Evolutionary conservation across 2,797 vertebrate genomes (phyloP).

Genomic region (Lagocephalus sceleratus): DNA sequence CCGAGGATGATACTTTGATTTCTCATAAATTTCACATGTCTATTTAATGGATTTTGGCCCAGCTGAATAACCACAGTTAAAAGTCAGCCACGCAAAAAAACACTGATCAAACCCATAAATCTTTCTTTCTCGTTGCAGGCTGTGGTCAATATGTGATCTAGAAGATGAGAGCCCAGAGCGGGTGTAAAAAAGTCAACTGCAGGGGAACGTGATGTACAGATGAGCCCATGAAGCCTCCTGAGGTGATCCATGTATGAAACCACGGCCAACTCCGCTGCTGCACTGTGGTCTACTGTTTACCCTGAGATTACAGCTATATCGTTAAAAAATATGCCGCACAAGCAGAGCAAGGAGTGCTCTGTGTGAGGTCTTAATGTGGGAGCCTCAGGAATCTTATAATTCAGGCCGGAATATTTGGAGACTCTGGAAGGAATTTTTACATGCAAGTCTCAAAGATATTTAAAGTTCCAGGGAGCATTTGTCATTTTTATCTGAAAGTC

Average conservation of each 20-base stretch:
- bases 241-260: conserved; percentile 20
- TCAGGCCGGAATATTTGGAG: too few relatives aligned
- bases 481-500: conserved; percentile 1
- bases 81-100: conserved; percentile 31
- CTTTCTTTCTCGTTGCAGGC: conserved; percentile 48
- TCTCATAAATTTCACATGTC: conserved; percentile 34
- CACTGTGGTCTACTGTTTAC: conserved; percentile 18
- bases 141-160: conserved; percentile 36
- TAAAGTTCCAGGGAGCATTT: neutral
- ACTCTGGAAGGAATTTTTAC: neutral
- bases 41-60: conserved; percentile 34
- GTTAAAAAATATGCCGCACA: conserved; percentile 13
- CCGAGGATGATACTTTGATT: conserved; percentile 24
- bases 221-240: conserved; percentile 23
- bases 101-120: conserved; percentile 51
- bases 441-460: neutral
- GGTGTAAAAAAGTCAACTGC: neutral
- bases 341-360: neutral
- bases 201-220: conserved; percentile 24
- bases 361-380: conserved; percentile 19
- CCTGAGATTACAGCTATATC: conserved; percentile 7
- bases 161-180: conserved; percentile 28
- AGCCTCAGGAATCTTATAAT: neutral
- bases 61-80: conserved; percentile 12
- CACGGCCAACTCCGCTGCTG: conserved; percentile 11